phyloP scores from a whole-genome alignment of 2,797 vertebrate species.

The Hippocampus kuda region DNA sequence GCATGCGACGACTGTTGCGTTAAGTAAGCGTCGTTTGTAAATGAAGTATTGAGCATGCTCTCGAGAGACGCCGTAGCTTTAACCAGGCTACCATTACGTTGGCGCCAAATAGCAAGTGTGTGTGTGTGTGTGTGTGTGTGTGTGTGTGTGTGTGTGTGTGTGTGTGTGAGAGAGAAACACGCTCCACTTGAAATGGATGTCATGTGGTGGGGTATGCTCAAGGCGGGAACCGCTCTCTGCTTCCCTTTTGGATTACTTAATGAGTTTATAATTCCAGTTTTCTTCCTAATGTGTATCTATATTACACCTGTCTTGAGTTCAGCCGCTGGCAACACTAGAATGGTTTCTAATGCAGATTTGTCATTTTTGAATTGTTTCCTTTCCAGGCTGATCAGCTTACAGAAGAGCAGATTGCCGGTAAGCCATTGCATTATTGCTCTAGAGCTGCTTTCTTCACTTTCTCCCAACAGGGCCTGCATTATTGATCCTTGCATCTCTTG shows the following conservation, averaged over 20 bases:
- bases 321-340: background rate
- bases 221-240: background rate
- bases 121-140: background rate
- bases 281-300: background rate
- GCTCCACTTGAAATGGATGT: background rate
- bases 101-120: background rate
- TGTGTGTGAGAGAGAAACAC: background rate
- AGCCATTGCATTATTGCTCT: slow-evolving; percentile 57
- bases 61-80: background rate
- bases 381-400: slow-evolving; percentile 98
- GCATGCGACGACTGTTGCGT: background rate
- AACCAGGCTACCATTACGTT: background rate
- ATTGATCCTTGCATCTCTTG: slow-evolving; percentile 50
- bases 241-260: background rate
- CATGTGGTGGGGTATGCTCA: background rate
- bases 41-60: background rate
- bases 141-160: background rate
- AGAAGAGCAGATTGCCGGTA: slow-evolving; percentile 99
- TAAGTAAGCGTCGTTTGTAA: background rate
- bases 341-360: background rate
- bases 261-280: background rate
- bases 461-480: slow-evolving; percentile 36
- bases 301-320: background rate
- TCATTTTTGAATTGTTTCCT: slow-evolving; percentile 17
- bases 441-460: slow-evolving; percentile 28